Percentiles rank a stretch among this genome's conserved stretches.
Evolutionary conservation across 2,888 invertebrate genomes (phyloP).

Genomic region (Apamea monoglypha): DNA sequence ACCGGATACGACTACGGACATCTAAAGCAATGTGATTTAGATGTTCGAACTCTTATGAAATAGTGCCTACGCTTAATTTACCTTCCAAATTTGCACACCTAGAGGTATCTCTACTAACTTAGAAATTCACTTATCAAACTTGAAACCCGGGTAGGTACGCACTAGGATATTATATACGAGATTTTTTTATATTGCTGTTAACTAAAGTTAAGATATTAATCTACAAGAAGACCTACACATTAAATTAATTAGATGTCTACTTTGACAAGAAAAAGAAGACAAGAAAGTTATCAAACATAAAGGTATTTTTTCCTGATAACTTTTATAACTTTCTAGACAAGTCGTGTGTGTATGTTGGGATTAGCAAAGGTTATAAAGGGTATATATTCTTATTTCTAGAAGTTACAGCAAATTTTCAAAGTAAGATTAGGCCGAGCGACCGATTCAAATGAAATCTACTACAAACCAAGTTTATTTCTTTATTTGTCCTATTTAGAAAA

Average conservation of each 20-base stretch:
- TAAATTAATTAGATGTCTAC: constrained; percentile 5
- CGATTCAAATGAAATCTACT: neutral
- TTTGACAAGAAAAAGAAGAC: too few species aligned
- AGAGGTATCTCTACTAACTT: neutral
- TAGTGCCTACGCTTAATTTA: neutral
- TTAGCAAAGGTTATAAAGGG: neutral
- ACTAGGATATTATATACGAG: neutral
- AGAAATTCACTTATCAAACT: constrained; percentile 27
- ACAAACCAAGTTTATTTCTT: neutral
- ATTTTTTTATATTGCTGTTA: neutral
- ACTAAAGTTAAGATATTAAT: constrained; percentile 11
- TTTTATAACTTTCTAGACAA: neutral
- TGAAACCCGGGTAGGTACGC: neutral
- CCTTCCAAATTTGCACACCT: constrained; percentile 13
- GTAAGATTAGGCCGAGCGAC: neutral
- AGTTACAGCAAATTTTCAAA: neutral
- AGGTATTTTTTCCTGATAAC: too few species aligned
- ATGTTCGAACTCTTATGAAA: neutral
- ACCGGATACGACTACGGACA: too few species aligned
- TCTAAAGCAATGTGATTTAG: neutral
- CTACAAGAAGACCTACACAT: neutral
- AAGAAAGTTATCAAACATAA: too few species aligned
- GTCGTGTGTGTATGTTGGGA: neutral
- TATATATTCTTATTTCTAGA: too few species aligned
- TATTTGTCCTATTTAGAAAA: neutral